Conservation (phyloP, 2,797 vertebrate species). For the Enteromius trimaculatus region DNA sequence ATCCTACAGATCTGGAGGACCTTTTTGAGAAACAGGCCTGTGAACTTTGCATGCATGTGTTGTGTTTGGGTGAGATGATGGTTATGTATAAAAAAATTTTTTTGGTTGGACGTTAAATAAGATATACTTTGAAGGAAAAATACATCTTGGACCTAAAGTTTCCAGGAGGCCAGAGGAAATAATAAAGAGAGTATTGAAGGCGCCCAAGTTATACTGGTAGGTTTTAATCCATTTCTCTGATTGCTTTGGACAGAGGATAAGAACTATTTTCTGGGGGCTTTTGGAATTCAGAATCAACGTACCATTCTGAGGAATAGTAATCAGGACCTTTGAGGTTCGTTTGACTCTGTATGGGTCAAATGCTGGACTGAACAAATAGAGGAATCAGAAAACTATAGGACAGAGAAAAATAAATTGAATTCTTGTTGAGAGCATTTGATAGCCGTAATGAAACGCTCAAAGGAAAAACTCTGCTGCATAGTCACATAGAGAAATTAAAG, state of each 20-base stretch:
- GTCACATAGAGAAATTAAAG: conserved; percentile 5
- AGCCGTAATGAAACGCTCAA: conserved; percentile 35
- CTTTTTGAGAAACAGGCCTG: background rate
- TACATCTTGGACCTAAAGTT: background rate
- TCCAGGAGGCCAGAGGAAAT: background rate
- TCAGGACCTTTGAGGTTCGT: background rate
- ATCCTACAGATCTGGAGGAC: conserved; percentile 8
- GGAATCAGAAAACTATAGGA: conserved; percentile 16
- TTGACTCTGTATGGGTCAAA: conserved; percentile 24
- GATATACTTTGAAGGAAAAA: background rate
- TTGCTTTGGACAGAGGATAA: conserved; percentile 13
- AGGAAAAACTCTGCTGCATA: conserved; percentile 18
- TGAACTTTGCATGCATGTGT: background rate
- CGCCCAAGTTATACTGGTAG: background rate
- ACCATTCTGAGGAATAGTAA: conserved; percentile 13
- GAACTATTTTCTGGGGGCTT: background rate
- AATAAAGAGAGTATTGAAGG: background rate
- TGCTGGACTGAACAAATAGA: conserved; percentile 20
- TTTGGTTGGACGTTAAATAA: background rate
- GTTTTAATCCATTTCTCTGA: conserved; percentile 26
- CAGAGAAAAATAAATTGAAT: conserved; percentile 42
- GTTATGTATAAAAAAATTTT: background rate
- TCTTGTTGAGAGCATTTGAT: conserved; percentile 33
- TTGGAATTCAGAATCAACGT: background rate
- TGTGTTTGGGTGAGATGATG: background rate